Evolutionary conservation across 1,140 invertebrate species (phyloP).

Genomic region (Melipona quadrifasciata): DNA sequence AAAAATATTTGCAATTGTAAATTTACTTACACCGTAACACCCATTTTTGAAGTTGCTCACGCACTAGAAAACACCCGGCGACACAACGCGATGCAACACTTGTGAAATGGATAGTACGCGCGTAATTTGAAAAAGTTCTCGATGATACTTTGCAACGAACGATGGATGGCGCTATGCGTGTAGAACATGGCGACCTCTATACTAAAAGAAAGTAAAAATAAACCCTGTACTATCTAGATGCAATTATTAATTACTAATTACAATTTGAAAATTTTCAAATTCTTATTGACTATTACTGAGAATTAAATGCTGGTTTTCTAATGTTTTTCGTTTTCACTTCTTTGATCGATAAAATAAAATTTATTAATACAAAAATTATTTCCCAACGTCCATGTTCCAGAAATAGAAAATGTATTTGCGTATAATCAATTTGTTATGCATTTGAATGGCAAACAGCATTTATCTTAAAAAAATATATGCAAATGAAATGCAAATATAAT

Average conservation of each 20-base stretch:
- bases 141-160: fast-evolving
- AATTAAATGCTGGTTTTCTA: background rate
- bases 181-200: background rate
- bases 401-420: background rate
- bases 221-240: background rate
- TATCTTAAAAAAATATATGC: no score
- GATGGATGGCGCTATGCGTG: background rate
- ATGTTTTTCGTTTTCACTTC: background rate
- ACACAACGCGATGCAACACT: constrained; percentile 24
- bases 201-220: no score
- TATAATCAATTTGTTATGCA: background rate
- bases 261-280: background rate
- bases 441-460: no score
- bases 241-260: background rate
- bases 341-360: background rate
- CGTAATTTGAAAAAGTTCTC: background rate
- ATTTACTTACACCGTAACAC: constrained; percentile 68
- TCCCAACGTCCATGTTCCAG: background rate
- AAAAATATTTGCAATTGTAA: background rate
- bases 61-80: background rate
- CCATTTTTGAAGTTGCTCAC: constrained; percentile 46
- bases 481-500: background rate
- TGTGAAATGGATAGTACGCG: constrained; percentile 29
- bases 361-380: background rate
- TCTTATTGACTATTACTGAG: background rate